phyloP scores from a whole-genome alignment of 2,888 invertebrate species.

The Pilophorus perplexus region DNA sequence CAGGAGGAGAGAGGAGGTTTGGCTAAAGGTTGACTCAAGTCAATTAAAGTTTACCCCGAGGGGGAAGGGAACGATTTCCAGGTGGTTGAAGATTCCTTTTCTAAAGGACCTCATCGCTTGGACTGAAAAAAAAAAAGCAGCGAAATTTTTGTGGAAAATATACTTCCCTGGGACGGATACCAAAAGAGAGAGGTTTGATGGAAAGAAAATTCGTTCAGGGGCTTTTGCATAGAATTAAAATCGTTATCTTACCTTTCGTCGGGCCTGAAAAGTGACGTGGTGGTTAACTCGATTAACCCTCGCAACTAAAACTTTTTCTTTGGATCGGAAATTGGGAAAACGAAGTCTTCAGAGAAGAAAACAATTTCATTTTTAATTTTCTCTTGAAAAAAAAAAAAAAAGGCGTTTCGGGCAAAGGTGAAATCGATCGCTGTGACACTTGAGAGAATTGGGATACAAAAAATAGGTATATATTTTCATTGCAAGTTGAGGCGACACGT shows the following conservation, averaged over 20 bases:
- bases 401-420: too few species aligned
- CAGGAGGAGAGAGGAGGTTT: not conserved
- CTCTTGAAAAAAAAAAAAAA: too few species aligned
- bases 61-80: slow-evolving; percentile 28
- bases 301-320: too few species aligned
- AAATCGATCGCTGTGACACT: too few species aligned
- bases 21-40: slow-evolving; percentile 28
- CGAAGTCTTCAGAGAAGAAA: not conserved
- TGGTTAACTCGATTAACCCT: too few species aligned
- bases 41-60: slow-evolving; percentile 39
- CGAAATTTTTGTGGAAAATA: slow-evolving; percentile 22
- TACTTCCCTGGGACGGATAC: not conserved
- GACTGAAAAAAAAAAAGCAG: slow-evolving; percentile 17
- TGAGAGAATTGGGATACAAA: too few species aligned
- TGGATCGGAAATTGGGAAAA: too few species aligned
- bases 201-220: slow-evolving; percentile 16
- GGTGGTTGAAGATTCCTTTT: slow-evolving; percentile 35
- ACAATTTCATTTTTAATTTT: not conserved
- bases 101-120: slow-evolving; percentile 18
- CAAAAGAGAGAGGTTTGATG: not conserved
- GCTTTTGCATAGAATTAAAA: not conserved
- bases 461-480: too few species aligned
- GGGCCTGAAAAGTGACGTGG: not conserved
- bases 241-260: not conserved
- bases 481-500: too few species aligned